Evolutionary conservation across 2,888 invertebrate genomes (phyloP), one percentile per base, ranked within the genome.

Genomic region (Stictocephala bisonia): DNA sequence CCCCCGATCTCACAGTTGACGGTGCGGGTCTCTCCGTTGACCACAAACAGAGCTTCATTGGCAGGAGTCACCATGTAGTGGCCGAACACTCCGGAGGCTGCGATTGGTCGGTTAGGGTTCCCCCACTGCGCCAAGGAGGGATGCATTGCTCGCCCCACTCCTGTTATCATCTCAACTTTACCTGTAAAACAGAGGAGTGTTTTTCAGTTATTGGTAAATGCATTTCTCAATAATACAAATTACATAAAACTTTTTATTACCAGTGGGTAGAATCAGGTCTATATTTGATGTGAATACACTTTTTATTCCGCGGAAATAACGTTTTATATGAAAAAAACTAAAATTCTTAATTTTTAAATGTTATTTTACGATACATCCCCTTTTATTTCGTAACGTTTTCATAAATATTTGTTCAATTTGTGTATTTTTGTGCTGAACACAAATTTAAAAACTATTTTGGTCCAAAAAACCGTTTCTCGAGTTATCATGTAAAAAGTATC

Each of bases 1-100:
- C 90, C 89, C 56, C 90, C 90, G 78, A 91, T 91, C 83, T 91
- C 90, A 84, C 93, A 93, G 84, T 91, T 91, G 74, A 92, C 90
- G 53, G 90, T 90, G 81, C 90, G 86, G 75, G 89, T 89, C 79
- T 89, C 88, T 9, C 91, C 91, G 82, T 92, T 91, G 74, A 92
- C 86, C 50, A 92, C 90, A 82, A 91, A 90, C 29, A 91, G 85
- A 13, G 91, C 90, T 79, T 90, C 89, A 81, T 87, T 89, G 70
- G 91, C 89, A 0, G 91, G 90, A 40, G 91, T 90, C 75, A 91
- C 90, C 87, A 93, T 88, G 83, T 89, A 92, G 80, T 90, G 89
- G 50, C 91, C 91, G 82, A 92, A 91, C 60, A 90, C 85, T 74
- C 91, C 90, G 77, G 91, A 90, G 73, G 88, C 88, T 74, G 88